A percentile compares a stretch with the other conserved stretches of the same genome.
Evolutionary conservation across 2,888 invertebrate genomes (phyloP).

Genomic region (Conistra vaccinii): DNA sequence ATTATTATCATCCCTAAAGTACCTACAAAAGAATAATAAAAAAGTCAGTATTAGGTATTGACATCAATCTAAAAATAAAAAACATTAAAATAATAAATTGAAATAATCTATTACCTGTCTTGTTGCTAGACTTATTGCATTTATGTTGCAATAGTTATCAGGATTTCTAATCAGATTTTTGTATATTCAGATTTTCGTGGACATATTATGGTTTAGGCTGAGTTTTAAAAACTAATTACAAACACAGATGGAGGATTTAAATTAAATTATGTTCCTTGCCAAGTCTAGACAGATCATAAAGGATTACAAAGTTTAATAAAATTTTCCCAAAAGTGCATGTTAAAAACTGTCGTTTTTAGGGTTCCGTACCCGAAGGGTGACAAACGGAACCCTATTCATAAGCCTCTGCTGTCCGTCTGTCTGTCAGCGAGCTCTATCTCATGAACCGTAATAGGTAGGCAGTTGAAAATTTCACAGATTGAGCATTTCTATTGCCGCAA

Average conservation of each 20-base stretch:
- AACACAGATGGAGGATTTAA: not conserved
- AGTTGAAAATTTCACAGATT: no score
- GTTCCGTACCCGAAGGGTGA: no score
- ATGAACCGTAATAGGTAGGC: no score
- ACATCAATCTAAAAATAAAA: not conserved
- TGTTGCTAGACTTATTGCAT: constrained; percentile 6
- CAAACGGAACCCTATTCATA: no score
- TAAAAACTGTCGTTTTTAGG: no score
- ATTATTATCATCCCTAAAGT: not conserved
- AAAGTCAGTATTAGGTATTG: not conserved
- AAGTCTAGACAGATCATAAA: constrained; percentile 8
- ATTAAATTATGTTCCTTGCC: not conserved
- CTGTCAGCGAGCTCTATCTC: no score
- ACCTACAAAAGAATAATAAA: not conserved
- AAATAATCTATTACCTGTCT: no score
- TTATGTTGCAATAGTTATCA: not conserved
- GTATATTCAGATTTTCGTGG: not conserved
- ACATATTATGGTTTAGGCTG: not conserved
- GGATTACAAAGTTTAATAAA: not conserved
- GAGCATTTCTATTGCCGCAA: no score
- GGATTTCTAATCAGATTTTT: not conserved
- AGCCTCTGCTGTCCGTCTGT: no score
- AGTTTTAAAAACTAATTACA: not conserved
- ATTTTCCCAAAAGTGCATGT: not conserved
- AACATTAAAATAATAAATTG: not conserved